phyloP scores from a whole-genome alignment of 2,888 invertebrate species.

The Drosophila emarginata region DNA sequence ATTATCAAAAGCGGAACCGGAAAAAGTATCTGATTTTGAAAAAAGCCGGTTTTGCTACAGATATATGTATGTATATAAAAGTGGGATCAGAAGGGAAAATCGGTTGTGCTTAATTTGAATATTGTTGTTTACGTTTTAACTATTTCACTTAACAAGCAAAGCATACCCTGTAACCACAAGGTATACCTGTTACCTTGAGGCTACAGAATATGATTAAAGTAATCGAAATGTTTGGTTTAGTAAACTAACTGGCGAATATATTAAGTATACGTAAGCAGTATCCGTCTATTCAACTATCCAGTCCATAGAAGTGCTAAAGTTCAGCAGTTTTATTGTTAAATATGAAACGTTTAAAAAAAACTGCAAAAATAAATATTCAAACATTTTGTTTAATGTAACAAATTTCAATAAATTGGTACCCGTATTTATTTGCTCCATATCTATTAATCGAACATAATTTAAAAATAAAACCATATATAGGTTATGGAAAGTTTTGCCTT shows the following conservation, averaged over 20 bases:
- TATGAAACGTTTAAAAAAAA: no score
- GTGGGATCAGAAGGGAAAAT: neutral
- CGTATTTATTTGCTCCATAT: neutral
- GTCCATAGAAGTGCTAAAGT: no score
- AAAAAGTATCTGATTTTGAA: neutral
- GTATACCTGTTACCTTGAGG: no score
- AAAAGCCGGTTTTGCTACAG: neutral
- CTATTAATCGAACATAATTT: neutral
- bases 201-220: no score
- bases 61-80: neutral
- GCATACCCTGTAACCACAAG: neutral
- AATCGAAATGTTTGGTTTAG: neutral
- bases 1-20: conserved; percentile 16
- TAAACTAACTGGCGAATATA: neutral
- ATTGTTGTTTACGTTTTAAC: no score
- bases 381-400: no score
- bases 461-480: neutral
- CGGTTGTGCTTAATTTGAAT: no score
- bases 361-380: conserved; percentile 7
- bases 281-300: no score
- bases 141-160: neutral
- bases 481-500: conserved; percentile 42
- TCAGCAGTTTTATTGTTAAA: no score
- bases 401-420: no score
- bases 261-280: no score